Base-by-base conservation (phyloP, 2,113 vertebrate genomes). In the Pachypanchax playfairii region DNA sequence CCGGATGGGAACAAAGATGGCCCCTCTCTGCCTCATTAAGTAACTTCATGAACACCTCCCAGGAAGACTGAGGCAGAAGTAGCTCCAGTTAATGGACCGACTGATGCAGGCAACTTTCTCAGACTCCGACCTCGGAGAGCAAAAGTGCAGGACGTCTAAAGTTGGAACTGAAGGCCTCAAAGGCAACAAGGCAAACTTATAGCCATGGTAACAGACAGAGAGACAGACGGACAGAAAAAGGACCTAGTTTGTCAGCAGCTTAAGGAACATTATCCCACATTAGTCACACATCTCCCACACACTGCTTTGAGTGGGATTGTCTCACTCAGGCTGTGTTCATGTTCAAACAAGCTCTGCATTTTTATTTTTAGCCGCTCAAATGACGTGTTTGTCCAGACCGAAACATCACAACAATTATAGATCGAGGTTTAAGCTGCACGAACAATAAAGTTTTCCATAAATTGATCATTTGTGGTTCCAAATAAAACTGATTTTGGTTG, bases 11-110 rank as follows among this genome's bases (percentile, higher is more conserved):
- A 90, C 87, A 90, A 90, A 86, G 88, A 89, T 85, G 73, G 82
- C 71, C 82, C 77, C 74, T 85, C 86, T 86, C 69, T 79, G 86
- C 84, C 83, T 91, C 90, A 91, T 92, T 90, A 91, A 90, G 78
- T 91, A 76, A 85, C 82, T 90, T 84, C 77, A 89, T 90, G 85
- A 83, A 77, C 55, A 31, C 72, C 76, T 80, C 74, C 57, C 25
- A 39, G 81, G 75, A 70, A 58, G 61, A 67, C 66, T 10, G 65
- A 43, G 68, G 70, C 70, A 61, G 65, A 71, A 79, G 74, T 39
- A 72, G 80, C 51, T 53, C 58, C 24, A 31, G 54, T 85, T 88
- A 88, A 86, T 81, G 70, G 70, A 75, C 70, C 38, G 24, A 65
- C 59, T 80, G 81, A 79, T 55, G 25, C 48, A 62, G 65, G 65